phyloP scores from a whole-genome alignment of 2,797 vertebrate species.

The Tenualosa thibaudeaui region DNA sequence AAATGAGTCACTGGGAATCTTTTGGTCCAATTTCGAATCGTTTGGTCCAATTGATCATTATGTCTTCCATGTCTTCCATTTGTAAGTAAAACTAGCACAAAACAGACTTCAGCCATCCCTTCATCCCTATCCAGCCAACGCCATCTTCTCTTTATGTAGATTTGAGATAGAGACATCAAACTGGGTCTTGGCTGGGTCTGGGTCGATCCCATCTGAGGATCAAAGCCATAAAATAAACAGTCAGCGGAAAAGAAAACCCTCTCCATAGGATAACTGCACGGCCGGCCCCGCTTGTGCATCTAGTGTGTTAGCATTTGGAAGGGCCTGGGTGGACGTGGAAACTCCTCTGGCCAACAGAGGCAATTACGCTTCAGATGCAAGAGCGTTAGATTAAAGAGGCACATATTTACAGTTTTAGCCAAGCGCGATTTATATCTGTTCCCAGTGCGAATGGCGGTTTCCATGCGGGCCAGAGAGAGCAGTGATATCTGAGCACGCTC shows the following conservation, averaged over 20 bases:
- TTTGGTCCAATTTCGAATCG: neutral
- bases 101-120: neutral
- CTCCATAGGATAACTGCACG: neutral
- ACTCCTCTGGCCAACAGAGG: neutral
- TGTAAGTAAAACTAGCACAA: neutral
- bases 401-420: constrained; percentile 12
- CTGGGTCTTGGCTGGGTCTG: neutral
- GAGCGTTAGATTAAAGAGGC: constrained; percentile 8
- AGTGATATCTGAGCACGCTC: neutral
- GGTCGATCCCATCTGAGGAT: neutral
- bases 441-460: neutral
- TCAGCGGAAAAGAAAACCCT: neutral
- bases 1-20: neutral
- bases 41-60: neutral
- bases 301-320: neutral
- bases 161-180: constrained; percentile 1
- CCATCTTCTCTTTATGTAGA: neutral
- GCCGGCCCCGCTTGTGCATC: neutral
- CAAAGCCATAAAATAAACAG: constrained; percentile 17
- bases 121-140: neutral
- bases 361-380: constrained; percentile 6
- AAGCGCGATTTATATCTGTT: constrained; percentile 8
- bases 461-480: neutral
- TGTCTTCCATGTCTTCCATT: neutral
- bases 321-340: neutral